These are phyloP conservation scores for Lethenteron reissneri DNA, from an alignment of 2,113 vertebrate species.

Conservation along the genomic window DNA sequence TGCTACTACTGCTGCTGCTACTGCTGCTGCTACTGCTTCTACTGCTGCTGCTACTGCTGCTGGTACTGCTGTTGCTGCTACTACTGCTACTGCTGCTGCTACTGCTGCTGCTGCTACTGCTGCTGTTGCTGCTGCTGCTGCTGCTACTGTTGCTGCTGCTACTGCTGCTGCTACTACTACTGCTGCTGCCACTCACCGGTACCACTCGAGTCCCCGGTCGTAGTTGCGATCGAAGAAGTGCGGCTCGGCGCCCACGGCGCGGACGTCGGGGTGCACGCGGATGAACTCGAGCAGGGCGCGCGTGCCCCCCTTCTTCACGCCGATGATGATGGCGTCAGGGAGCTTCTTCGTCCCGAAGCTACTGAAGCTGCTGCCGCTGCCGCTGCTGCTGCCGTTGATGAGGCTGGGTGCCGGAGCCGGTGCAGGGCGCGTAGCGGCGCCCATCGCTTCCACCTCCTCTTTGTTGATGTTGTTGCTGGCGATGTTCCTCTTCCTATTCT, in stretches of 20 bases:
- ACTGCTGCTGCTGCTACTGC: too few relatives aligned
- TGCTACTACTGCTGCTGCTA: too few relatives aligned
- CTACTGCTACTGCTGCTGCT: too few relatives aligned
- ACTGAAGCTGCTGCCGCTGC: conserved; percentile 34
- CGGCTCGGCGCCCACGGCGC: conserved; percentile 68
- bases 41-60: too few relatives aligned
- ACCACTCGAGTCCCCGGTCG: conserved; percentile 61
- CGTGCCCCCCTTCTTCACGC: conserved; percentile 72
- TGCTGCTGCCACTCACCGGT: conserved; percentile 27
- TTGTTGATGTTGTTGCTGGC: conserved; percentile 20
- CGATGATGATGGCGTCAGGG: conserved; percentile 65
- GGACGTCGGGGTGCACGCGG: conserved; percentile 63
- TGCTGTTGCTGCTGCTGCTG: too few relatives aligned
- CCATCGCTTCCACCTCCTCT: conserved; percentile 25
- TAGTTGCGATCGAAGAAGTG: conserved; percentile 92
- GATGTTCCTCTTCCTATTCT: conserved; percentile 15
- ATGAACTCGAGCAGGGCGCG: conserved; percentile 73
- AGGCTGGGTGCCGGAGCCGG: conserved; percentile 32
- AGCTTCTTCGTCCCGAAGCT: conserved; percentile 56
- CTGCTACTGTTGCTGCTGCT: too few relatives aligned
- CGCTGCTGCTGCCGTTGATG: conserved; percentile 20
- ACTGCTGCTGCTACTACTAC: too few relatives aligned
- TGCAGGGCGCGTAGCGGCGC: conserved; percentile 20
- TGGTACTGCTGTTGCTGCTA: too few relatives aligned
- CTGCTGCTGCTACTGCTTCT: too few relatives aligned